phyloP scores from a whole-genome alignment of 53 echinoderm and acorn worm species.

The Paracentrotus lividus region DNA sequence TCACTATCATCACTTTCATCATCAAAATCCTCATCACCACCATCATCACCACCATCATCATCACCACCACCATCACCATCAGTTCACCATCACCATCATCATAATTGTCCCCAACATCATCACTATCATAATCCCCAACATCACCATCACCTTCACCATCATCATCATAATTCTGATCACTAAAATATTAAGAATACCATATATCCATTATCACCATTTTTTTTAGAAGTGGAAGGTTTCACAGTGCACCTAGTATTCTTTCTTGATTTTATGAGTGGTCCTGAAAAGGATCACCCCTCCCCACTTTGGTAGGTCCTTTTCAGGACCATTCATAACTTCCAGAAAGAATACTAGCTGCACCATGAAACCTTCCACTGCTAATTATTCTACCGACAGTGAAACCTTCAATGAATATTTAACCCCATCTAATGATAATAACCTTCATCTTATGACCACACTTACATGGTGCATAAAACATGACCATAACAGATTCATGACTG shows the following conservation, averaged over 20 bases:
- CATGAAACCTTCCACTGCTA: background rate
- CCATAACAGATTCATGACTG: slow-evolving; percentile 81
- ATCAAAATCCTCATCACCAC: background rate
- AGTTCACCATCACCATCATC: background rate
- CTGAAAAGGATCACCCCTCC: background rate
- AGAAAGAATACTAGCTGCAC: background rate
- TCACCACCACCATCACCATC: background rate
- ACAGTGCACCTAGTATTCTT: no score
- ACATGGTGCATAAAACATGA: slow-evolving; percentile 98
- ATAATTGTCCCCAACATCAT: background rate
- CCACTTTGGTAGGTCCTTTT: no score
- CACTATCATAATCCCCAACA: background rate
- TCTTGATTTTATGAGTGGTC: no score
- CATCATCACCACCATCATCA: background rate
- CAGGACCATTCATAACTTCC: background rate
- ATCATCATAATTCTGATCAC: background rate
- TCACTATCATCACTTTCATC: background rate
- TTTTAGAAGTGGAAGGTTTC: no score
- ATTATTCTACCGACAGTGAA: no score
- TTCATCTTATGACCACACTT: slow-evolving; percentile 61
- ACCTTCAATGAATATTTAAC: no score
- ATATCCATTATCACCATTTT: background rate
- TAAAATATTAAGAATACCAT: background rate
- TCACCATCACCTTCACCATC: background rate
- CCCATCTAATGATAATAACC: background rate